phyloP scores from a whole-genome alignment of 2,888 invertebrate species.

The Sesia apiformis region DNA sequence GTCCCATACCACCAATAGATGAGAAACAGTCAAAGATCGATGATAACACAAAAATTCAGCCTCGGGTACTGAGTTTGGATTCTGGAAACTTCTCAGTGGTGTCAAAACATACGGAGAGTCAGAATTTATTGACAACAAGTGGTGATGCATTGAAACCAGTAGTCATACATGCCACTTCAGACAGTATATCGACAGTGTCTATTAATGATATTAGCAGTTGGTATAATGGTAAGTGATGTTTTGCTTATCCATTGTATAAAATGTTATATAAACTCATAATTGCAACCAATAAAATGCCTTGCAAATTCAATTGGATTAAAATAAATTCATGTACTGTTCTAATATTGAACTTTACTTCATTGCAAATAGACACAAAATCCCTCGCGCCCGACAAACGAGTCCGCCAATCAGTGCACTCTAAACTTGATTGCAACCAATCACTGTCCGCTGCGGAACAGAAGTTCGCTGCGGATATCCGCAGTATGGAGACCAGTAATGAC shows the following conservation, averaged over 20 bases:
- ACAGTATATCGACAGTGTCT: constrained; percentile 65
- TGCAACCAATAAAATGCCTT: too few species aligned
- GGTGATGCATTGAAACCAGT: constrained; percentile 52
- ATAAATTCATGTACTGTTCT: too few species aligned
- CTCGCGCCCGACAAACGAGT: constrained; percentile 15
- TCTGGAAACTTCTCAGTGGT: constrained; percentile 60
- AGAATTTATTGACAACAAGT: constrained; percentile 43
- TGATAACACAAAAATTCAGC: constrained; percentile 41
- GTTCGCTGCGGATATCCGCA: constrained; percentile 50
- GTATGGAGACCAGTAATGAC: constrained; percentile 48
- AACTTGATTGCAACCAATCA: constrained; percentile 14
- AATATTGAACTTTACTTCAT: too few species aligned
- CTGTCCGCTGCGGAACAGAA: constrained; percentile 42
- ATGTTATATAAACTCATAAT: too few species aligned
- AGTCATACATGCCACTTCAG: constrained; percentile 45
- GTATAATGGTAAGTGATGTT: constrained; percentile 68
- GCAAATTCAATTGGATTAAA: too few species aligned
- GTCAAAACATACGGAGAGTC: constrained; percentile 43
- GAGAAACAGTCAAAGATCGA: constrained; percentile 54
- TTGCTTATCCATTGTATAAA: background rate
- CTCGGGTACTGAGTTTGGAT: constrained; percentile 50
- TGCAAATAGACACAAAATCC: constrained; percentile 26
- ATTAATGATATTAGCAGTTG: constrained; percentile 79
- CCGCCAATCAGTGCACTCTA: constrained; percentile 1
- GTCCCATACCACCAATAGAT: constrained; percentile 62